phyloP scores from a whole-genome alignment of 2,797 vertebrate genomes.

The Spinus pinus region DNA sequence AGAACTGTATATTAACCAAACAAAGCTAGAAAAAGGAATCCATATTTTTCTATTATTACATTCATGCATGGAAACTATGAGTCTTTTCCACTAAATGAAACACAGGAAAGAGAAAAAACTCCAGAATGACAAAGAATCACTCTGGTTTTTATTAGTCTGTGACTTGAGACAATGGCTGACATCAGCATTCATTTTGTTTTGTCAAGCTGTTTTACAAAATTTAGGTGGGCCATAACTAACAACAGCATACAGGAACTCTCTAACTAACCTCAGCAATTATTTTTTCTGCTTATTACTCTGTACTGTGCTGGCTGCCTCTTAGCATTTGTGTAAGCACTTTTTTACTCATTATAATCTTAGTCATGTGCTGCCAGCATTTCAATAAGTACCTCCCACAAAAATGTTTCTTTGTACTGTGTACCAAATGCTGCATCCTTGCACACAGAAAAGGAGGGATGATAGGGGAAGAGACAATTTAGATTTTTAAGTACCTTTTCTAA shows the following conservation, averaged over 20 bases:
- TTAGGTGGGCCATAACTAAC: not conserved
- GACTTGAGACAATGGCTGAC: not conserved
- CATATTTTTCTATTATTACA: not conserved
- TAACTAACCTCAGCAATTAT: not conserved
- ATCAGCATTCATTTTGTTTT: not conserved
- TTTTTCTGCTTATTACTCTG: slow-evolving; percentile 19
- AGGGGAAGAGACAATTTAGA: not conserved
- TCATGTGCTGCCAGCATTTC: not conserved
- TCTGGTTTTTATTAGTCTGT: not conserved
- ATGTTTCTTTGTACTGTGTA: not conserved
- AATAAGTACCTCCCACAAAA: not conserved
- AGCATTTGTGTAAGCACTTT: slow-evolving; percentile 19
- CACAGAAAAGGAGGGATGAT: not conserved
- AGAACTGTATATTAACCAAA: not conserved
- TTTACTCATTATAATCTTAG: not conserved
- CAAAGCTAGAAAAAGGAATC: not conserved
- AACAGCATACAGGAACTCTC: not conserved
- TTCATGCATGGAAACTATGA: not conserved
- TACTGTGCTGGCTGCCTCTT: not conserved
- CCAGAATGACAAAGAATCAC: not conserved
- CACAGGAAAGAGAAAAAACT: not conserved
- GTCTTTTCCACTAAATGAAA: not conserved
- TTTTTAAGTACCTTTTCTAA: not conserved
- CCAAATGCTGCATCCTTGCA: not conserved
- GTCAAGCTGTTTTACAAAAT: not conserved